A percentile compares a stretch with the other conserved stretches of the same genome.
These are phyloP conservation scores for Cotesia congregata DNA, from an alignment of 2,888 invertebrate species.

Conservation along the genomic window DNA sequence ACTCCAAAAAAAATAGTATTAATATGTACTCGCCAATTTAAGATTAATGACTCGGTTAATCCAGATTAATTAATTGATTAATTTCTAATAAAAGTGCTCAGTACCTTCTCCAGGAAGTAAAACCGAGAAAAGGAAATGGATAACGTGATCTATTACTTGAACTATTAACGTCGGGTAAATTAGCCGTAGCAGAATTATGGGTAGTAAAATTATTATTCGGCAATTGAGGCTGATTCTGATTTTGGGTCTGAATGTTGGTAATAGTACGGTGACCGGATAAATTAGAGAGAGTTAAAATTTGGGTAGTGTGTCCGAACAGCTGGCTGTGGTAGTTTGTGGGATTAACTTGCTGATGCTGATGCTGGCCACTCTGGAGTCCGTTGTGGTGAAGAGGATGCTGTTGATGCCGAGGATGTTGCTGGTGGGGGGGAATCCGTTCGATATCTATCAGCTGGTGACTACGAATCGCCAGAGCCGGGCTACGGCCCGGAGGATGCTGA, in stretches of 20 bases:
- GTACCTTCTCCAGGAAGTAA: conserved; percentile 65
- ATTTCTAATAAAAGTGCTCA: conserved; percentile 43
- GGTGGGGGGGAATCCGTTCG: conserved; percentile 52
- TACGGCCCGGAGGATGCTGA: not conserved
- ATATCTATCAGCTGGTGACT: conserved; percentile 36
- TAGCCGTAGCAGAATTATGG: conserved; percentile 21
- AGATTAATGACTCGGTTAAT: not conserved
- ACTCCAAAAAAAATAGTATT: too few relatives aligned
- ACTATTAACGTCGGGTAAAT: conserved; percentile 38
- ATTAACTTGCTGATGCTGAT: conserved; percentile 29
- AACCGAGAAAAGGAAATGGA: conserved; percentile 65
- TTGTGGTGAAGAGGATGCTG: conserved; percentile 30
- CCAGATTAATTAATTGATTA: not conserved
- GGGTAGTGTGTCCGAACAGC: conserved; percentile 48
- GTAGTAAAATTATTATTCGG: not conserved
- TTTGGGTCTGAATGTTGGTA: conserved; percentile 52
- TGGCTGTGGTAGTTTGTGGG: conserved; percentile 48
- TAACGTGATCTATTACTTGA: conserved; percentile 60
- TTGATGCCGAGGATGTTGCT: conserved; percentile 64
- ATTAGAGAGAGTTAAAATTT: conserved; percentile 51
- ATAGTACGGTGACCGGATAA: conserved; percentile 53
- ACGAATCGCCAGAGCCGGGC: not conserved
- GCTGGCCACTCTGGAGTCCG: not conserved
- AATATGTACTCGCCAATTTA: too few relatives aligned
- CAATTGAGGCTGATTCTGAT: not conserved